These are phyloP conservation scores for Baccha elongata DNA, from an alignment of 2,888 invertebrate species.

Conservation along the genomic window DNA sequence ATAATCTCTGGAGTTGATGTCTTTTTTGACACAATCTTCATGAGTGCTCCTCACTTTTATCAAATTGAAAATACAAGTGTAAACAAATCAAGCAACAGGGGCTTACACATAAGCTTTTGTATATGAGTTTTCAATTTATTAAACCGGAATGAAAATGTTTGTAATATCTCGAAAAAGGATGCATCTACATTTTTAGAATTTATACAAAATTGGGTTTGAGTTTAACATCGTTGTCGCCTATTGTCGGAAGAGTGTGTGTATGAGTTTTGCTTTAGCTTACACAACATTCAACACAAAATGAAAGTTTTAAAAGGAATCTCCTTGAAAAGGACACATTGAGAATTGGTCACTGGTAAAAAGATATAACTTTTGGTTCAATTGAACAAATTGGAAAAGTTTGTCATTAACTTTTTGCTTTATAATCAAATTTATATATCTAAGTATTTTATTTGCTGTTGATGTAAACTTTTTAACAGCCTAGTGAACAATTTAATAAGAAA, in stretches of 20 bases:
- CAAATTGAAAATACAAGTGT: conserved; percentile 8
- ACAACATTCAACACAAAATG: background rate
- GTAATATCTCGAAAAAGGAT: conserved; percentile 5
- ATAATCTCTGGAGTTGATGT: conserved; percentile 4
- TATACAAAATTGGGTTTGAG: background rate
- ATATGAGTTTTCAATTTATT: conserved; percentile 21
- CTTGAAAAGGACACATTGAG: background rate
- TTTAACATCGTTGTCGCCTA: background rate
- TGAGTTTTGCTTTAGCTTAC: background rate
- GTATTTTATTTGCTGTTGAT: conserved; percentile 14
- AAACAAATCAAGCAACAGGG: conserved; percentile 4
- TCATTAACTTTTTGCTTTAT: conserved; percentile 61
- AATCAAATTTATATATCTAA: conserved; percentile 22
- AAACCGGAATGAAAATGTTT: conserved; percentile 10
- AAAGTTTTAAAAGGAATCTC: background rate
- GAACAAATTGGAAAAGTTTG: conserved; percentile 71
- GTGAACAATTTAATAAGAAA: conserved; percentile 54
- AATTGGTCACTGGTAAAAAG: conserved; percentile 9
- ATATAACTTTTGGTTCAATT: conserved; percentile 59
- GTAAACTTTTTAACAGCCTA: conserved; percentile 31
- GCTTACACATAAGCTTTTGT: background rate
- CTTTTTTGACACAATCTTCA: background rate
- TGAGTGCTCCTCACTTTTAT: background rate
- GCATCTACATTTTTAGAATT: background rate
- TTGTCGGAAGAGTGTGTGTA: background rate